Percentiles rank a stretch among this genome's conserved stretches.
Evolutionary conservation across 2,888 invertebrate species (phyloP).

Genomic region (Pyrrhia umbra): DNA sequence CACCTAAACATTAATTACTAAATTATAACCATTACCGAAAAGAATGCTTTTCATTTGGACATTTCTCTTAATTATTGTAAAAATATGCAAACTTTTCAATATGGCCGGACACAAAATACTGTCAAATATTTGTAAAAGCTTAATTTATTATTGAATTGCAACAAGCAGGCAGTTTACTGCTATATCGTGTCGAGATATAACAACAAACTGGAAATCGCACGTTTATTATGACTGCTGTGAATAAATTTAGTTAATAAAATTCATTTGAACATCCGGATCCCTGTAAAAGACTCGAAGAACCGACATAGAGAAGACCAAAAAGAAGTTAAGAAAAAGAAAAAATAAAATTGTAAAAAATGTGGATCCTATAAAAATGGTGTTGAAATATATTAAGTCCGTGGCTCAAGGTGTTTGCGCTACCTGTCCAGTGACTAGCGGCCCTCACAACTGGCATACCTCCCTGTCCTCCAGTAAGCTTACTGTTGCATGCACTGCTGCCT

Average conservation of each 20-base stretch:
- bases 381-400: conserved; percentile 62
- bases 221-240: conserved; percentile 61
- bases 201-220: conserved; percentile 55
- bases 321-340: conserved; percentile 55
- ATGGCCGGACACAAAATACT: conserved; percentile 68
- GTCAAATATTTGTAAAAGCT: conserved; percentile 67
- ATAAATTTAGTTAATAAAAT: conserved; percentile 50
- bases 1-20: conserved; percentile 72
- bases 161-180: conserved; percentile 69
- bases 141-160: conserved; percentile 66
- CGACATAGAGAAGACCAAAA: conserved; percentile 61
- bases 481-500: conserved; percentile 80
- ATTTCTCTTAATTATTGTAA: background rate
- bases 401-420: conserved; percentile 56
- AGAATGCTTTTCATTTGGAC: conserved; percentile 59
- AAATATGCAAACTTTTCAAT: conserved; percentile 64
- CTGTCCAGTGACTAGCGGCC: conserved; percentile 56
- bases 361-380: conserved; percentile 71
- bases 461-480: conserved; percentile 86
- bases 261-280: conserved; percentile 68
- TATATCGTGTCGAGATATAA: conserved; percentile 61
- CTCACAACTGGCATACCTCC: conserved; percentile 82
- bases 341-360: conserved; percentile 59
- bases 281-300: conserved; percentile 70
- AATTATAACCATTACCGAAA: conserved; percentile 70